Conservation (phyloP, 2,797 vertebrate genomes). For the Myoxocephalus aenaeus region DNA sequence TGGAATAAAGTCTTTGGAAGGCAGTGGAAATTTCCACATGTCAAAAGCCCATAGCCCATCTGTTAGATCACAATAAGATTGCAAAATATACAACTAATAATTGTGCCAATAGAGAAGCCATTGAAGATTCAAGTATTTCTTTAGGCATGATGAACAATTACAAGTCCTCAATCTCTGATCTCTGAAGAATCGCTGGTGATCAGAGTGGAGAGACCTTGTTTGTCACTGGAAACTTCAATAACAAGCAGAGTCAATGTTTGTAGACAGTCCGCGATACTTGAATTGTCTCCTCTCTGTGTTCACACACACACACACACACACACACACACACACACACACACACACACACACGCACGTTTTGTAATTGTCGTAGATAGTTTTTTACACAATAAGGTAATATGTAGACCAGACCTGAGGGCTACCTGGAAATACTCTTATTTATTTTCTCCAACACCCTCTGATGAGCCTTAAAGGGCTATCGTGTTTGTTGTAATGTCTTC, state of each 20-base stretch:
- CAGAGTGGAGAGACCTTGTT: constrained; percentile 30
- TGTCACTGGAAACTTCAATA: constrained; percentile 34
- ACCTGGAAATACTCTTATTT: constrained; percentile 34
- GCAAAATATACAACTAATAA: not conserved
- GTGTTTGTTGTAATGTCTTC: constrained; percentile 28
- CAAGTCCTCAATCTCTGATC: constrained; percentile 3
- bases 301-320: constrained; percentile 17
- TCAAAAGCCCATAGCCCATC: not conserved
- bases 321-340: constrained; percentile 26
- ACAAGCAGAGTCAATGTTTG: constrained; percentile 31
- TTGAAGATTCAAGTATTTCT: not conserved
- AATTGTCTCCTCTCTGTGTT: constrained; percentile 24
- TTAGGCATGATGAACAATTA: not conserved
- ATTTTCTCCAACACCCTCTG: constrained; percentile 22
- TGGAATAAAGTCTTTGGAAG: not conserved
- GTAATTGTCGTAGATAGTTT: constrained; percentile 48
- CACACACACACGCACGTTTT: constrained; percentile 22
- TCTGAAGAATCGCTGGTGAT: constrained; percentile 20
- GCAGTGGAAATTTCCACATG: not conserved
- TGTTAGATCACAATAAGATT: not conserved
- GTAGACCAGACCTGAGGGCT: constrained; percentile 15
- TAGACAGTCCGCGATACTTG: constrained; percentile 2
- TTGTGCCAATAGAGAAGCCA: not conserved
- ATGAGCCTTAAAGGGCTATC: constrained; percentile 2
- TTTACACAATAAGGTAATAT: constrained; percentile 37